Base-by-base conservation (phyloP, 37 sponge, comb jelly and placozoan species). In the Beroe forskalii region DNA sequence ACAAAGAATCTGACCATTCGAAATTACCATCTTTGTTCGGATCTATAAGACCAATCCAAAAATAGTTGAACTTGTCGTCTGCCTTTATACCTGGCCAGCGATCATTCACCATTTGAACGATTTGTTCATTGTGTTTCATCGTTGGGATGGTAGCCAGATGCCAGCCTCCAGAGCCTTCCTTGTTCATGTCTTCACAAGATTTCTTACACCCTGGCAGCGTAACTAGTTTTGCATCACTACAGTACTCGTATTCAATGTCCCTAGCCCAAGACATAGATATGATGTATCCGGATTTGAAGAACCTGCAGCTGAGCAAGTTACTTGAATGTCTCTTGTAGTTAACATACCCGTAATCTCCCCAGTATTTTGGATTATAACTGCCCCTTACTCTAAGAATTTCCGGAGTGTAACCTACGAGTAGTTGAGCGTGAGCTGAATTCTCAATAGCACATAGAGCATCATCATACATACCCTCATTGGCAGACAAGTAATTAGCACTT, bases 51-150 rank as follows among this genome's bases (percentile, higher is more conserved):
- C 67, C 67, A 14, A 66, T 66, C 67, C 67, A 66, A 8, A 66
- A 66, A 8, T n/a, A 24, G 28, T 66, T 66, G 28, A 66, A 66
- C 67, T 66, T 66, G 28, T 66, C 67, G 67, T 66, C 67, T 14
- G 27, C 28, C 20, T 66, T 66, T 8, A 66, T 24, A 8, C 67
- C 67, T 8, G 67, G 67, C 6, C 8, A 25, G 8, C 20, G n/a
- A 14, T 14, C 8, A 24, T 66, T 66, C 28, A 24, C 67, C 67
- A 25, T 66, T 14, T 14, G 8, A 24, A 24, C 67, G 6, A 66
- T 6, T 24, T 66, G 67, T 8, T 14, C 20, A 24, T 66, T 66
- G 28, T 66, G 67, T 8, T 27, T 25, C 6, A 14, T 14, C 8
- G 67, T 66, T 27, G 67, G 67, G 8, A n/a, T n/a, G n/a, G n/a